These are phyloP conservation scores for Oceanodroma tethys DNA, from an alignment of 2,113 vertebrate species.

Conservation along the genomic window DNA sequence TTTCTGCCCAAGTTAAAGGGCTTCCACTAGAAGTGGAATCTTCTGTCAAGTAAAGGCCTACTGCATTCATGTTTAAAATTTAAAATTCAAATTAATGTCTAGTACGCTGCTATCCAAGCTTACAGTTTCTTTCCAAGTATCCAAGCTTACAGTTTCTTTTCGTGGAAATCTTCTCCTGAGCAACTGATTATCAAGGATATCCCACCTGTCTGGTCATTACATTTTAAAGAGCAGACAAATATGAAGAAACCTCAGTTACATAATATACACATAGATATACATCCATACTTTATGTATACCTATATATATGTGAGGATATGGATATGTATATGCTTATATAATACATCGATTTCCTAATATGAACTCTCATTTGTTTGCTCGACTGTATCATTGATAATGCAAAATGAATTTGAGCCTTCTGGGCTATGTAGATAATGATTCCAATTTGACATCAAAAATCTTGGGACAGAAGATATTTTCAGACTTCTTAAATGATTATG, in stretches of 20 bases:
- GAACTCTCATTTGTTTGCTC: background rate
- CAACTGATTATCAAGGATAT: background rate
- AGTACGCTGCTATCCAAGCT: background rate
- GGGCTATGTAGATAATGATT: background rate
- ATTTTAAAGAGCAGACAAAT: background rate
- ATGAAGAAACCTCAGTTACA: background rate
- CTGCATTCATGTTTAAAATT: background rate
- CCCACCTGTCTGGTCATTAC: background rate
- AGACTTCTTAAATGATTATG: background rate
- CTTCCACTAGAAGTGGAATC: background rate
- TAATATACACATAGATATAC: background rate
- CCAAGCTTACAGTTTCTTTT: background rate
- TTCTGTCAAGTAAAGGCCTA: background rate
- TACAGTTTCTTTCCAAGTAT: background rate
- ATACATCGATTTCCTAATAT: background rate
- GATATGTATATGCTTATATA: background rate
- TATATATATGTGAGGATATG: background rate
- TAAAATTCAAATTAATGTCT: background rate
- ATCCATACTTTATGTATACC: background rate
- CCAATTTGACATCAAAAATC: background rate
- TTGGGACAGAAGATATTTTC: slow-evolving; percentile 10
- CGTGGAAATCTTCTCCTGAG: background rate
- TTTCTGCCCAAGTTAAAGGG: background rate
- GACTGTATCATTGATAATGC: background rate
- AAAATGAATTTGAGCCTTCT: slow-evolving; percentile 7